These are phyloP conservation scores for Ciconia stormi DNA, from an alignment of 2,113 vertebrate species.

Conservation along the genomic window DNA sequence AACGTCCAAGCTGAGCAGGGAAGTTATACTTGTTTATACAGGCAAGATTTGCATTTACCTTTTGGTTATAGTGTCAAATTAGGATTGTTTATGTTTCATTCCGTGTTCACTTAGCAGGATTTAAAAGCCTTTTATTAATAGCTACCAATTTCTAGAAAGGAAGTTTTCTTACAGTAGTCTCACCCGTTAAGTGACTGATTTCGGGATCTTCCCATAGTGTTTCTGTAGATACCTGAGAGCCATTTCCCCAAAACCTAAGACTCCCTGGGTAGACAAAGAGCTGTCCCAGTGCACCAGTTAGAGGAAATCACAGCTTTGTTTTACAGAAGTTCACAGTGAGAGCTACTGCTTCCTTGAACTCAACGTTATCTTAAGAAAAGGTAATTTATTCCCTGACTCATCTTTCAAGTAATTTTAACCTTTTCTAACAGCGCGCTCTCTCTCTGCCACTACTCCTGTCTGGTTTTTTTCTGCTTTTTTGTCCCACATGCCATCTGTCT, in stretches of 20 bases:
- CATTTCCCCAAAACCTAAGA: neutral
- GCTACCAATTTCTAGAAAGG: neutral
- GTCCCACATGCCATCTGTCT: slow-evolving; percentile 14
- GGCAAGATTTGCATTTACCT: neutral
- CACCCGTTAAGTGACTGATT: neutral
- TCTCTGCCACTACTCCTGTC: neutral
- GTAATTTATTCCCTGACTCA: neutral
- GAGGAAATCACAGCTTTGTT: neutral
- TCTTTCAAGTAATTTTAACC: neutral
- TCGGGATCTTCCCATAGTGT: neutral
- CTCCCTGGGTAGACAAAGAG: neutral
- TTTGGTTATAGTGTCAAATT: neutral
- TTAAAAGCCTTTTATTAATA: neutral
- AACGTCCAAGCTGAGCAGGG: neutral
- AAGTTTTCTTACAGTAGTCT: neutral
- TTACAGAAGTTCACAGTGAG: neutral
- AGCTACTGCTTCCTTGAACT: neutral
- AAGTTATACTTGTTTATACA: neutral
- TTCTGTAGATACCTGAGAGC: neutral
- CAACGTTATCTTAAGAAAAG: neutral
- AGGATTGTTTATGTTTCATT: neutral
- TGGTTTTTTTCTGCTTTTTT: neutral
- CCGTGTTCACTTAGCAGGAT: neutral
- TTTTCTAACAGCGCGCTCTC: neutral
- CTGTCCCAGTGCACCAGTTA: neutral